Evolutionary conservation across 2,797 vertebrate species (phyloP).

Genomic region (Petrocephalus sullivani): DNA sequence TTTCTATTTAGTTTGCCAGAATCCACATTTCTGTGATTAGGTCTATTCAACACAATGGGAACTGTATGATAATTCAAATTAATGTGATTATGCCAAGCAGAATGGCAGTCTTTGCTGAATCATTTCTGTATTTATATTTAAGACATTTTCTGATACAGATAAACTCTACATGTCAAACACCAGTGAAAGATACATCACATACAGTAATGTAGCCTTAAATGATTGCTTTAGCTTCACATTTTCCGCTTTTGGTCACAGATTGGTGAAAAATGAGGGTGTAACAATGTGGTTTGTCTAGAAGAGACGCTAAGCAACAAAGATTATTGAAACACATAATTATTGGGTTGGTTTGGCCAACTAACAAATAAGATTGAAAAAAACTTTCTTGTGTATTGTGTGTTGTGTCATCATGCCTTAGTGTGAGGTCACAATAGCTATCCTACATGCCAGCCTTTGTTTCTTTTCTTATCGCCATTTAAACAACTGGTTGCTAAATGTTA

Average conservation of each 20-base stretch:
- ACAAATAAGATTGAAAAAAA: conserved; percentile 10
- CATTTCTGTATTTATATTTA: neutral
- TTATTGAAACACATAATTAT: conserved; percentile 13
- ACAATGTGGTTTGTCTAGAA: neutral
- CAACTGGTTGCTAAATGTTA: neutral
- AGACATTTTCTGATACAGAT: neutral
- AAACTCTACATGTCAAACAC: neutral
- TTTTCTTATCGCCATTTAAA: conserved; percentile 22
- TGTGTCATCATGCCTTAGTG: conserved; percentile 26
- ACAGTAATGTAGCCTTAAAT: neutral
- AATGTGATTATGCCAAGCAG: neutral
- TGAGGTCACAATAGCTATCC: conserved; percentile 43
- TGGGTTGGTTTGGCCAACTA: conserved; percentile 14
- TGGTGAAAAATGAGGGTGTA: neutral
- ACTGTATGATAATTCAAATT: neutral
- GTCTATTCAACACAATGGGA: neutral
- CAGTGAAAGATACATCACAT: neutral
- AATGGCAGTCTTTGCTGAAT: neutral
- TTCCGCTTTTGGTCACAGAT: neutral
- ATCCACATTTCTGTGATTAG: neutral
- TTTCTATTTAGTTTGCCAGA: neutral
- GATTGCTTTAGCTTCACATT: neutral
- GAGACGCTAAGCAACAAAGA: neutral
- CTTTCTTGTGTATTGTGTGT: neutral
- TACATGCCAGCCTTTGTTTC: conserved; percentile 24